Evolutionary conservation across 2,888 invertebrate genomes (phyloP).

Genomic region (Plebejus melissa): DNA sequence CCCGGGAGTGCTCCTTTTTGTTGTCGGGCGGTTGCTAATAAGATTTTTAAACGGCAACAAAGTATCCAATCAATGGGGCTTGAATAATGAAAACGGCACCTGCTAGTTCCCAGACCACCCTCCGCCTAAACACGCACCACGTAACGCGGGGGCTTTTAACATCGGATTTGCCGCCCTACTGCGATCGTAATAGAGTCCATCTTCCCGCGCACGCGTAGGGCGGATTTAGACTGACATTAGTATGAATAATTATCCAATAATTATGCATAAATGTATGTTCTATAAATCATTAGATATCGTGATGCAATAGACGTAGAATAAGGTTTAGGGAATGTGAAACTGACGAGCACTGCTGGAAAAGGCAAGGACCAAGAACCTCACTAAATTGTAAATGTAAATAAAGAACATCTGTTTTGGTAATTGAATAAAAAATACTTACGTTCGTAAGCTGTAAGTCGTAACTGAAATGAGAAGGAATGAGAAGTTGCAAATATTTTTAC

Average conservation of each 20-base stretch:
- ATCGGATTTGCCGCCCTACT: conserved; percentile 50
- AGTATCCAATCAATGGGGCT: conserved; percentile 78
- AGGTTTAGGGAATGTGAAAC: conserved; percentile 19
- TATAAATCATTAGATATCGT: conserved; percentile 9
- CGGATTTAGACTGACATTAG: conserved; percentile 53
- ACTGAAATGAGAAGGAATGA: neutral
- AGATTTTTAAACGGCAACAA: conserved; percentile 79
- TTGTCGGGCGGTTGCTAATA: conserved; percentile 74
- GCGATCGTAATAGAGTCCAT: conserved; percentile 43
- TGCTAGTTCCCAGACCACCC: conserved; percentile 71
- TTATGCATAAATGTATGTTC: conserved; percentile 64
- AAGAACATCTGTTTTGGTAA: neutral
- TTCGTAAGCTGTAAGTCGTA: neutral
- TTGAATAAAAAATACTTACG: neutral
- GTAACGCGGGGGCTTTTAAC: conserved; percentile 45
- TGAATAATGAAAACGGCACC: conserved; percentile 78
- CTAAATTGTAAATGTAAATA: neutral
- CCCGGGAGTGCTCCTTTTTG: conserved; percentile 58
- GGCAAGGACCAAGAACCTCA: neutral
- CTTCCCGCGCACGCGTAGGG: conserved; percentile 38
- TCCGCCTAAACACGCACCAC: conserved; percentile 66
- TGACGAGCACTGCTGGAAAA: neutral
- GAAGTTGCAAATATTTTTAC: neutral
- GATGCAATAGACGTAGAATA: conserved; percentile 48
- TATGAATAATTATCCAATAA: conserved; percentile 70